Evolutionary conservation across 2,113 vertebrate species (phyloP).

Genomic region (Ptychochromis oligacanthus): DNA sequence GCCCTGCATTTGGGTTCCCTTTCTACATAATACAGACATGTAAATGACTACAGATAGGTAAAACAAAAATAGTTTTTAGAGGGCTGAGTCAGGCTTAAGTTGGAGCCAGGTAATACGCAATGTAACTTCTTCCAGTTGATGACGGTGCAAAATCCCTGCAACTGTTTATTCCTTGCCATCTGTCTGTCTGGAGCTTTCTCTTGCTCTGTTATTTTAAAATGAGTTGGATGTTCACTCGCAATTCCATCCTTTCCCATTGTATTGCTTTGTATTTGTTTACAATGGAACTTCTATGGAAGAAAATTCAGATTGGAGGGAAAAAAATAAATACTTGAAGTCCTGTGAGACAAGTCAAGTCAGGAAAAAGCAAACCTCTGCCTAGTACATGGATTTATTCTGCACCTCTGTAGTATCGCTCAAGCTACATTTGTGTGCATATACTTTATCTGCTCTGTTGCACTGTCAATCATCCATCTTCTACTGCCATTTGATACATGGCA

Average conservation of each 20-base stretch:
- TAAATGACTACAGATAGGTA: neutral
- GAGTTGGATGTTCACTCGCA: neutral
- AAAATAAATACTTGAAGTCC: neutral
- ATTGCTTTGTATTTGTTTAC: neutral
- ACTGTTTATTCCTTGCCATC: constrained; percentile 6
- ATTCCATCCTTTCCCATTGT: neutral
- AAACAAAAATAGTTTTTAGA: neutral
- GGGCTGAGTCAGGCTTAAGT: neutral
- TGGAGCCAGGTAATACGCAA: constrained; percentile 3
- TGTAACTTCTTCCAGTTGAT: neutral
- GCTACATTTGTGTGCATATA: neutral
- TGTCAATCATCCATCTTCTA: constrained; percentile 5
- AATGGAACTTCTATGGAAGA: neutral
- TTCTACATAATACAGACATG: neutral
- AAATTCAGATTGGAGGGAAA: neutral
- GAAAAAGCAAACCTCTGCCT: neutral
- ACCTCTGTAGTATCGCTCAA: neutral
- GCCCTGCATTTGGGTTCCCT: neutral
- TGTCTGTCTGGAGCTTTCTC: neutral
- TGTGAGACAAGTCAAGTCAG: neutral
- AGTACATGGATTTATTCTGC: neutral
- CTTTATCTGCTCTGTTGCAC: neutral
- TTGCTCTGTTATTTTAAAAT: neutral
- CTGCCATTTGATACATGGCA: neutral
- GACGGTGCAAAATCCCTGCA: constrained; percentile 1